Evolutionary conservation across 2,113 vertebrate species (phyloP), one percentile per base, ranked within the genome.

Genomic region (Bufo bufo): DNA sequence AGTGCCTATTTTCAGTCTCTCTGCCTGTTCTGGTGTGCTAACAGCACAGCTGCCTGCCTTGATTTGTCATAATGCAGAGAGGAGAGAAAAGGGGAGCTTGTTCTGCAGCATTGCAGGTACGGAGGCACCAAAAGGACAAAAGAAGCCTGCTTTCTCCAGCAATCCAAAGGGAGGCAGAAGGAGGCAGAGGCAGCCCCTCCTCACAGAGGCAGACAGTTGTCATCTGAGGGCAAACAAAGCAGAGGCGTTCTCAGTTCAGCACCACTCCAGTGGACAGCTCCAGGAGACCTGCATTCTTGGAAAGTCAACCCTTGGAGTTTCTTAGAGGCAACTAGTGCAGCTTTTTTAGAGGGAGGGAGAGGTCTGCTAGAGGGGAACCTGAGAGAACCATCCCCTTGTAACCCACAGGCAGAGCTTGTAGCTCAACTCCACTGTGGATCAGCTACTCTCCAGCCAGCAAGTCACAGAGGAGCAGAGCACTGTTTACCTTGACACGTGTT

Each of bases 11-110:
- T 86, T 78, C 86, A 77, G 87, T 89, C 78, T 89, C 78, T 86
- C 77, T 86, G 79, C 63, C 84, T 89, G 89, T 50, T 90, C 94
- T 93, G 94, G 94, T 58, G 49, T 94, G 92, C 93, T 95, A 93
- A 93, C 93, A 93, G 94, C 92, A 94, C 93, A 93, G 94, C 94
- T 94, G 94, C 95, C 94, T 94, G 94, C 94, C 94, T 95, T 95
- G 95, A 96, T 96, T 96, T 96, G 96, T 96, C 96, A 96, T 96
- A 96, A 96, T 96, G 96, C 96, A 96, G 96, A 94, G 94, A 94
- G 95, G 71, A 59, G 80, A 77, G 47, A 88, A 83, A 83, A 93
- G 94, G 93, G 93, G 93, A 91, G 82, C 92, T 92, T 88, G 90
- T 93, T 95, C 95, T 95, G 96, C 96, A 95, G 96, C 95, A 96